phyloP scores from a whole-genome alignment of 2,888 invertebrate genomes.

The Netelia inedita region DNA sequence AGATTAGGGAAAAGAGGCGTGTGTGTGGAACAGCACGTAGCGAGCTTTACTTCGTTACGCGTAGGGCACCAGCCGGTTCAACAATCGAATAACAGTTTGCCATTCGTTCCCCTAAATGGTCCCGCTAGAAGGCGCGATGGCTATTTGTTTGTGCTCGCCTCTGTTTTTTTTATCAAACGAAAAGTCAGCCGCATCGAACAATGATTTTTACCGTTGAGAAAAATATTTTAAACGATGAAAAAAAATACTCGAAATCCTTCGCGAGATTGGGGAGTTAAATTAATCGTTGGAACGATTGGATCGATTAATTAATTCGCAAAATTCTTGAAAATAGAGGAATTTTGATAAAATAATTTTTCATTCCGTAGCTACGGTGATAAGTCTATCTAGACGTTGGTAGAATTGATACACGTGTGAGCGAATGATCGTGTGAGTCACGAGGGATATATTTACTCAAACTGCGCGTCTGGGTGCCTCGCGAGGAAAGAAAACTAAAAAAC shows the following conservation, averaged over 20 bases:
- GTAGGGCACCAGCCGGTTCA: conserved; percentile 65
- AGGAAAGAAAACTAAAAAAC: conserved; percentile 51
- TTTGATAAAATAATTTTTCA: not conserved
- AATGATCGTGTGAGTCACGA: conserved; percentile 66
- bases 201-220: not conserved
- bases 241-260: not conserved
- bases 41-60: conserved; percentile 62
- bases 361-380: not conserved
- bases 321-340: too few species aligned
- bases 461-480: conserved; percentile 56
- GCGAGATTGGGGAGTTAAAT: too few species aligned
- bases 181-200: not conserved
- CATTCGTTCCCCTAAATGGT: conserved; percentile 50
- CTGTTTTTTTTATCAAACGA: conserved; percentile 1
- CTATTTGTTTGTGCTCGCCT: conserved; percentile 19
- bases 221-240: not conserved
- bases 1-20: not conserved
- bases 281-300: too few species aligned
- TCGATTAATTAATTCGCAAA: too few species aligned
- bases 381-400: conserved; percentile 16
- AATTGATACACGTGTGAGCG: conserved; percentile 49
- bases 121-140: conserved; percentile 13
- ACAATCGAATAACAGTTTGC: conserved; percentile 67
- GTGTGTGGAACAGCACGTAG: conserved; percentile 20
- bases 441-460: conserved; percentile 67